Conservation (phyloP, 2,797 vertebrate genomes). For the Crypturellus tataupa region DNA sequence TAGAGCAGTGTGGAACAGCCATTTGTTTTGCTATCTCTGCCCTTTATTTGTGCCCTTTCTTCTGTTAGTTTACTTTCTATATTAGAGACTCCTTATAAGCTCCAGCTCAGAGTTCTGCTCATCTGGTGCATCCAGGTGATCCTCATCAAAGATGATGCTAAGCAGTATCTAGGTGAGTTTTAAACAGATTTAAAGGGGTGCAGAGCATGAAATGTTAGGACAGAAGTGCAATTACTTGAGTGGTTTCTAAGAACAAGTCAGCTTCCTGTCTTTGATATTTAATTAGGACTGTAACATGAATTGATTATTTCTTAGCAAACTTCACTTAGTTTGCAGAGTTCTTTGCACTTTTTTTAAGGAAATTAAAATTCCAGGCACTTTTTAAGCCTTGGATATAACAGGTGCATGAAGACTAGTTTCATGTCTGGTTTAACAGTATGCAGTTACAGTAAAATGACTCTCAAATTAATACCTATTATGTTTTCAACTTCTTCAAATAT, state of each 20-base stretch:
- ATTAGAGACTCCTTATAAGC: too few species aligned
- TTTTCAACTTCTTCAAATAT: not conserved
- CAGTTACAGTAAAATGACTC: not conserved
- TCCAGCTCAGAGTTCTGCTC: not conserved
- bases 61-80: not conserved
- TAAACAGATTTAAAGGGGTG: not conserved
- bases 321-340: not conserved
- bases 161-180: not conserved
- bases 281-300: not conserved
- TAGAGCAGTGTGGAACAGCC: too few species aligned
- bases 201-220: not conserved
- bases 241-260: not conserved
- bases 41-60: not conserved
- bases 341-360: not conserved
- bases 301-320: not conserved
- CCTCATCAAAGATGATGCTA: not conserved
- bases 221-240: not conserved
- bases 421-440: not conserved
- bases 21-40: not conserved
- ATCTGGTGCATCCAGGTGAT: too few species aligned
- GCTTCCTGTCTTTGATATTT: not conserved
- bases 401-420: not conserved
- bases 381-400: not conserved
- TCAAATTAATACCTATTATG: not conserved
- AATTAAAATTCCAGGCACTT: not conserved